phyloP scores from a whole-genome alignment of 2,888 invertebrate genomes.

The Platynereis dumerilii region DNA sequence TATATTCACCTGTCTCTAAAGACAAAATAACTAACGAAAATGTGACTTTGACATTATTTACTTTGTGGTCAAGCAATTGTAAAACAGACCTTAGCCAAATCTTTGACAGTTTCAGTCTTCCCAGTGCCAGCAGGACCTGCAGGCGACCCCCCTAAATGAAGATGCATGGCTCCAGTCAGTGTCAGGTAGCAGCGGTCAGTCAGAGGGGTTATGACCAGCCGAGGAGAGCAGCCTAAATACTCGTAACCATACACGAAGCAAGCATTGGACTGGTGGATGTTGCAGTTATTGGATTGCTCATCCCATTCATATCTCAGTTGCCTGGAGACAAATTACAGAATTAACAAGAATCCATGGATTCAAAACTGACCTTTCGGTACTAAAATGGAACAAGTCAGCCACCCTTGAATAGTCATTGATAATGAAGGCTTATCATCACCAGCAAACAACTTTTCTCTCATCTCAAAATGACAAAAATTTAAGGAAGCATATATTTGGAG shows the following conservation, averaged over 20 bases:
- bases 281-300: slow-evolving; percentile 59
- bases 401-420: no score
- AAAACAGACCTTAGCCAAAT: slow-evolving; percentile 60
- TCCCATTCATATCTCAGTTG: slow-evolving; percentile 63
- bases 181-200: slow-evolving; percentile 62
- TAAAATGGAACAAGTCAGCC: no score
- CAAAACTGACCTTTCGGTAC: no score
- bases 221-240: slow-evolving; percentile 62
- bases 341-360: no score
- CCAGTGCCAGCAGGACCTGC: slow-evolving; percentile 64
- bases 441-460: no score
- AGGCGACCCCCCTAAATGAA: slow-evolving; percentile 62
- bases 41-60: no score
- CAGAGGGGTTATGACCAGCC: slow-evolving; percentile 61
- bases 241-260: slow-evolving; percentile 62
- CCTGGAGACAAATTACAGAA: slow-evolving; percentile 40
- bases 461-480: no score
- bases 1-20: no score
- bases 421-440: no score
- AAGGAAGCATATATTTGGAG: no score
- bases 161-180: slow-evolving; percentile 60
- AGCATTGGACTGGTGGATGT: slow-evolving; percentile 60
- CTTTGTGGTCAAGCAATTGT: no score
- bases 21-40: no score
- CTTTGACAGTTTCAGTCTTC: slow-evolving; percentile 64